Conservation (phyloP, 2,888 invertebrate genomes). For the Electrophaes corylata region DNA sequence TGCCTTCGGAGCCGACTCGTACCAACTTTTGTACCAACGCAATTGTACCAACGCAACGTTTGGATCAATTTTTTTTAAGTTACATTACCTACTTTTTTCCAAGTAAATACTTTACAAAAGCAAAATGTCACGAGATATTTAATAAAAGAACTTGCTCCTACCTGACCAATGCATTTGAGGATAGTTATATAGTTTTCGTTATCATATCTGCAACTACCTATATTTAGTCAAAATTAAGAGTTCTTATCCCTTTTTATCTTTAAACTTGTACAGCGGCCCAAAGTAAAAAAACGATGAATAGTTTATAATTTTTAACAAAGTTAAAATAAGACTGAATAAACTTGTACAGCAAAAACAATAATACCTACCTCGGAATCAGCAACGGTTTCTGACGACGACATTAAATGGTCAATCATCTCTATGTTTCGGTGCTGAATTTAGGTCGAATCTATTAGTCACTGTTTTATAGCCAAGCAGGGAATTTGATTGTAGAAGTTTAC, state of each 20-base stretch:
- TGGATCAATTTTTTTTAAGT: too few relatives aligned
- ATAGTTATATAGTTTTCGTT: neutral
- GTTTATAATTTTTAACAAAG: neutral
- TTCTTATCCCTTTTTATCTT: too few relatives aligned
- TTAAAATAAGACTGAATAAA: neutral
- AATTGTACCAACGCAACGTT: too few relatives aligned
- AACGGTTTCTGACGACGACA: conserved; percentile 69
- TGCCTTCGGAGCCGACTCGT: conserved; percentile 68
- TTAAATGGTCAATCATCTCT: conserved; percentile 76
- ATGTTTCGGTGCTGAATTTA: conserved; percentile 60
- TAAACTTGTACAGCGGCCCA: too few relatives aligned
- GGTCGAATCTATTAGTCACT: conserved; percentile 68
- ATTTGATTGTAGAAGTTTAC: conserved; percentile 34
- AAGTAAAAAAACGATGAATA: neutral
- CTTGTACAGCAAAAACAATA: conserved; percentile 27
- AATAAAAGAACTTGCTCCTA: neutral
- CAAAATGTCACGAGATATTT: neutral
- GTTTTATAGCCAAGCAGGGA: conserved; percentile 53
- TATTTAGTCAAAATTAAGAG: too few relatives aligned
- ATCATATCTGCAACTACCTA: too few relatives aligned
- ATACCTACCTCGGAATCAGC: conserved; percentile 50
- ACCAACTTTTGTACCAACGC: conserved; percentile 57
- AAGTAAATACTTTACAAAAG: too few relatives aligned
- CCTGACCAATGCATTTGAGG: neutral
- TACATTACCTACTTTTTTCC: too few relatives aligned